Evolutionary conservation across 2,797 vertebrate genomes (phyloP).

Genomic region (Helarctos malayanus): DNA sequence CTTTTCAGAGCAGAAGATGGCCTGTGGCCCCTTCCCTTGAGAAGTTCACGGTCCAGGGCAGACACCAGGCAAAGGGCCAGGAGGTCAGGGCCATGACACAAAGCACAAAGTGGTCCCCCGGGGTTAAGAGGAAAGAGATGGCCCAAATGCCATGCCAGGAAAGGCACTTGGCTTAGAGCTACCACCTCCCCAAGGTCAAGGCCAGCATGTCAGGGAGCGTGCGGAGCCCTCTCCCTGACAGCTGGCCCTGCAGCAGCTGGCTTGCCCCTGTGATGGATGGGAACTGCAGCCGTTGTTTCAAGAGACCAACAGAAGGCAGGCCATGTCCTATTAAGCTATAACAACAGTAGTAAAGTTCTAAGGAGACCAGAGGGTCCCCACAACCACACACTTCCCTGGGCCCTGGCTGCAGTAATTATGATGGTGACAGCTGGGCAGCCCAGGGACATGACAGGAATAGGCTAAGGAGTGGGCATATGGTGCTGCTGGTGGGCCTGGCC

Average conservation of each 20-base stretch:
- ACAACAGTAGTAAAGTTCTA: slow-evolving; percentile 90
- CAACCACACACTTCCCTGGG: slow-evolving; percentile 85
- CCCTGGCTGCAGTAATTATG: slow-evolving; percentile 87
- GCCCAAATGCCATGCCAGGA: neutral
- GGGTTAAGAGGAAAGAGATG: neutral
- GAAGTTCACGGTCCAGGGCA: neutral
- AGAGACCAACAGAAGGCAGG: slow-evolving; percentile 90
- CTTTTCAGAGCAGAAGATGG: neutral
- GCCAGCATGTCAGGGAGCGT: slow-evolving; percentile 71
- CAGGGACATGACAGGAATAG: slow-evolving; percentile 89
- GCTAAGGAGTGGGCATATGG: slow-evolving; percentile 87
- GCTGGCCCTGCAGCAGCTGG: slow-evolving; percentile 88
- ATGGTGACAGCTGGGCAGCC: slow-evolving; percentile 89
- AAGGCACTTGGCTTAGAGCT: slow-evolving; percentile 80
- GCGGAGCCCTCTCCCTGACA: slow-evolving; percentile 74
- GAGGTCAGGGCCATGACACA: neutral
- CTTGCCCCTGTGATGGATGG: slow-evolving; percentile 89
- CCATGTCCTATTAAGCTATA: slow-evolving; percentile 90
- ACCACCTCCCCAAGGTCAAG: slow-evolving; percentile 86
- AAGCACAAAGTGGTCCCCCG: neutral
- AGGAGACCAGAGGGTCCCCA: slow-evolving; percentile 88
- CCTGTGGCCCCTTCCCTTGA: neutral
- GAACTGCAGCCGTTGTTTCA: slow-evolving; percentile 89
- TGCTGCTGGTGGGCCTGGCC: slow-evolving; percentile 80
- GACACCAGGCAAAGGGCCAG: neutral